These are phyloP conservation scores for Leucophenga montana DNA, from an alignment of 2,888 invertebrate genomes.

Conservation along the genomic window DNA sequence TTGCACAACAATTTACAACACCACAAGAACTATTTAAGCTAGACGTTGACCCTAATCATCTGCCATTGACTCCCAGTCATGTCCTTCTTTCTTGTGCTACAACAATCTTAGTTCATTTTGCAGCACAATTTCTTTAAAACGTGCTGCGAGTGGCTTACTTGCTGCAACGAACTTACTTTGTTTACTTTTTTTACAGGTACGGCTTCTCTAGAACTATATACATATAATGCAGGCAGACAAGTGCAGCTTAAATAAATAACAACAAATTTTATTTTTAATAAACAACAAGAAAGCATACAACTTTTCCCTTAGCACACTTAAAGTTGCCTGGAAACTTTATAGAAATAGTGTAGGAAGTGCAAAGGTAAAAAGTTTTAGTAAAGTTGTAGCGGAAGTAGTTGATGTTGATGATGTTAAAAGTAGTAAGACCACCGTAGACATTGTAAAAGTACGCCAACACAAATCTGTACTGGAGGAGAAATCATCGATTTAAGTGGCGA, in stretches of 20 bases:
- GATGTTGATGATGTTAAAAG: not conserved
- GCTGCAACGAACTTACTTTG: no score
- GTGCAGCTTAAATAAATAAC: constrained; percentile 47
- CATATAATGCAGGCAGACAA: constrained; percentile 43
- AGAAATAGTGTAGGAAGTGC: constrained; percentile 34
- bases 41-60: constrained; percentile 51
- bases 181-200: no score
- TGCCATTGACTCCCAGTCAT: constrained; percentile 53
- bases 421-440: no score
- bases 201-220: no score
- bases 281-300: constrained; percentile 41
- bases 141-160: no score
- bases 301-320: not conserved
- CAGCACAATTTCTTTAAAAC: no score
- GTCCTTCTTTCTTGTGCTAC: constrained; percentile 40
- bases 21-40: no score
- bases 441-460: no score
- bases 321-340: constrained; percentile 18
- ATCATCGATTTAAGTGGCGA: no score
- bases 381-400: not conserved
- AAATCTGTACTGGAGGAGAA: no score
- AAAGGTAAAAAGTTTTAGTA: not conserved
- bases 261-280: constrained; percentile 61
- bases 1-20: no score
- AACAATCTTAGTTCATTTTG: no score